phyloP scores from a whole-genome alignment of 64 coral and sea anemone genomes.

The Astreopora myriophthalma region DNA sequence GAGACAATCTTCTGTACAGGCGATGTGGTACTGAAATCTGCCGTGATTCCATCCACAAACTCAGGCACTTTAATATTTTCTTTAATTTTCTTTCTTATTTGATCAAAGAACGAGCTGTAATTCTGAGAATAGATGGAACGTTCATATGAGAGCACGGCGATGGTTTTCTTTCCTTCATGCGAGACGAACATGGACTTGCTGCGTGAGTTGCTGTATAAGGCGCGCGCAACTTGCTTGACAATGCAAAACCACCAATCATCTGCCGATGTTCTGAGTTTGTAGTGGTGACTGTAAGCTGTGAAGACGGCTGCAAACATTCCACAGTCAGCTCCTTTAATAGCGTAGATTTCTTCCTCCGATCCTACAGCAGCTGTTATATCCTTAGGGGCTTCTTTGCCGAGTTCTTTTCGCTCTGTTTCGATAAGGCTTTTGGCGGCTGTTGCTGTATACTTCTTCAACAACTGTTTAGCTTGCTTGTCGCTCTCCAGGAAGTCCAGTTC shows the following conservation, averaged over 20 bases:
- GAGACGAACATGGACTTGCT: constrained; percentile 69
- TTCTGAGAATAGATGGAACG: constrained; percentile 36
- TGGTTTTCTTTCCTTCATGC: constrained; percentile 76
- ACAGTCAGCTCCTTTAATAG: constrained; percentile 1
- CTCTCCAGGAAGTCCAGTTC: neutral
- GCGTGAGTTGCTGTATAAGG: constrained; percentile 61
- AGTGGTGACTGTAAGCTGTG: constrained; percentile 79
- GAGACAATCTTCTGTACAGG: constrained; percentile 81
- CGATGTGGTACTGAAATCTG: constrained; percentile 71
- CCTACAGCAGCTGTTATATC: constrained; percentile 35
- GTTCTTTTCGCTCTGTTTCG: neutral
- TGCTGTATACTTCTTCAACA: neutral
- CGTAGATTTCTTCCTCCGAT: constrained; percentile 60
- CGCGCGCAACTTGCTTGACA: constrained; percentile 38
- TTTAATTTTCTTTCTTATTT: constrained; percentile 47
- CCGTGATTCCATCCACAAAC: constrained; percentile 79
- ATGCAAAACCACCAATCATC: constrained; percentile 94
- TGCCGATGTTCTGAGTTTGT: constrained; percentile 74
- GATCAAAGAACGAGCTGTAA: constrained; percentile 75
- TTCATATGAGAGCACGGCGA: constrained; percentile 30
- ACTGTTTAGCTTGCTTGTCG: neutral
- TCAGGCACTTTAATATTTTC: constrained; percentile 77
- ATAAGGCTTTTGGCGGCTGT: neutral
- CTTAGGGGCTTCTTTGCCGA: neutral
- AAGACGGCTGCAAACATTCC: constrained; percentile 72